Evolutionary conservation across 2,797 vertebrate species (phyloP).

Genomic region (Tenualosa thibaudeaui): DNA sequence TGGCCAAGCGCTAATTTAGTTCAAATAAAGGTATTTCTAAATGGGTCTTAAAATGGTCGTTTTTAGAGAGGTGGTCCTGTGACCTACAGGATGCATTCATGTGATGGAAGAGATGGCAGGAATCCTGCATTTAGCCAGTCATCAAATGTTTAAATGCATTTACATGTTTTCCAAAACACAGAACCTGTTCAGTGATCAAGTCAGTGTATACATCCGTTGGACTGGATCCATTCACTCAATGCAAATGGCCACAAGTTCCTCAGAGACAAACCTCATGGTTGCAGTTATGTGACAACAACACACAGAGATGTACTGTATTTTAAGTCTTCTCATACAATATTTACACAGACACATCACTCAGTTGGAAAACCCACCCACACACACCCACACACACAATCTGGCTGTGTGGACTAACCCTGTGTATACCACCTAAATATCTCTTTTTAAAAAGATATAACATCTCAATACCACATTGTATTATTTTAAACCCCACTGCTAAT

Average conservation of each 20-base stretch:
- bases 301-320: background rate
- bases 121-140: no score
- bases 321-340: slow-evolving; percentile 20
- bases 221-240: background rate
- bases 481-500: background rate
- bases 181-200: background rate
- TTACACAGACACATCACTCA: slow-evolving; percentile 4
- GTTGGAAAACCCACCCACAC: background rate
- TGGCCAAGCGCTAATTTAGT: background rate
- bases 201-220: background rate
- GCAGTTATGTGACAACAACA: background rate
- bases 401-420: background rate
- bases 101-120: no score
- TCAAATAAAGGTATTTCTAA: background rate
- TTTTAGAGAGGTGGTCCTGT: background rate
- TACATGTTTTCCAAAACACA: background rate
- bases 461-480: background rate
- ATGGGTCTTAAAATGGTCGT: background rate
- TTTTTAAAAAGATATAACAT: background rate
- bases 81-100: background rate
- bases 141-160: background rate
- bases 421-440: background rate
- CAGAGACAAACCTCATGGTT: background rate
- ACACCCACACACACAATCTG: background rate
- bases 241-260: background rate